Base-by-base conservation (phyloP, 2,113 vertebrate genomes). In the Microcebus ravelobensis region DNA sequence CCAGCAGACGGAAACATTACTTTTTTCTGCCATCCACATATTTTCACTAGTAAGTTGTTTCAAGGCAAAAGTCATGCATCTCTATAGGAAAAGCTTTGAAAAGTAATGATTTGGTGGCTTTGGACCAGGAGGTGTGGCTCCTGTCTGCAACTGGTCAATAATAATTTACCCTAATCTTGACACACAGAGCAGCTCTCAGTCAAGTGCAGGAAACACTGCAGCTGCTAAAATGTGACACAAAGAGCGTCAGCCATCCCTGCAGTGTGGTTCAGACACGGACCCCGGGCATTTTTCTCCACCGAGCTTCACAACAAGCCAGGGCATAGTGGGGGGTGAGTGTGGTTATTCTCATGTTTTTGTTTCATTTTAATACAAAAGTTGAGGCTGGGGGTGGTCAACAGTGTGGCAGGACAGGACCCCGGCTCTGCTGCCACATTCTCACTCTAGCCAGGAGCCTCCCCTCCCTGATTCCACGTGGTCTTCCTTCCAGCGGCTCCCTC, bases 231-330 rank as follows among this genome's bases (percentile, higher is more conserved):
- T 2, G 45, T 2, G 55, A 21, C 39, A 48, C 0, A 15, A 5
- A 6, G 10, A n/a, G 17, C 0, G 5, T 34, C 45, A 0, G 7
- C 5, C 4, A 8, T 13, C 42, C 29, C 12, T 0, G 29, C 0
- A 11, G 3, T 0, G 2, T 1, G 1, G 5, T 17, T 36, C 70
- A 45, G 93, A 52, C 9, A 55, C 0, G 6, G 1, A 4, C 0
- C n/a, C 39, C 10, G 0, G 45, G 17, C 17, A 1, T 7, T n/a
- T 86, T 86, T 48, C 52, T 70, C 59, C 9, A 3, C 1, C 0
- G 36, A 71, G 59, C 42, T 67, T 15, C 7, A 23, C n/a, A 5
- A 25, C 3, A 3, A 59, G 29, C 42, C 18, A 3, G 50, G 2
- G 15, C 18, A n/a, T 1, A 36, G 67, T 45, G 39, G 3, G 11